Evolutionary conservation across 1,140 invertebrate species (phyloP), one percentile per base, ranked within the genome.

Genomic region (Hypothenemus hampei): DNA sequence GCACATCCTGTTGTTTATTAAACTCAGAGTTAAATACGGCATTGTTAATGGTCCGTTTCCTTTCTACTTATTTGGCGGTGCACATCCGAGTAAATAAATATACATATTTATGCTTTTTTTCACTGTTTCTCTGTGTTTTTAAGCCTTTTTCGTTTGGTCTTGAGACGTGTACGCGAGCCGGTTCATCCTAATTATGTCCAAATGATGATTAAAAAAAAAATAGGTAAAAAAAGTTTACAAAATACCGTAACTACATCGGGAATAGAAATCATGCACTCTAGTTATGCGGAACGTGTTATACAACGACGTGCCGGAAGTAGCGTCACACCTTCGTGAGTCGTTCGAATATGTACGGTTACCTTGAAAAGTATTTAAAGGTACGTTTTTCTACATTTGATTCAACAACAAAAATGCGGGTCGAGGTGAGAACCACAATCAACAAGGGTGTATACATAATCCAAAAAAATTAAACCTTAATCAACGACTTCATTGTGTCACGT

Each of bases 31-130:
- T 56, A 56, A 56, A 56, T 56, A 56, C 44, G 45, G 53, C 37
- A 56, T 56, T 56, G 53, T 56, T 56, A 56, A 56, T 56, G 53
- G 43, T 56, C 44, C 33, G 24, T 56, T 48, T 56, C 53, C 53
- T 56, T 47, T 56, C 43, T 46, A 47, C 52, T 54, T 54, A 54
- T 54, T 54, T 54, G 52, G 52, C 24, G 44, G 23, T 47, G 31
- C 20, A 46, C 44, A 46, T 46, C 44, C 44, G 44, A 46, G 13
- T 46, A 46, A 46, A 46, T 46, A 46, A 8, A 46, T 46, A 19
- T 31, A 31, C 40, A 43, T 43, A 23, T 43, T 43, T 43, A 43
- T 43, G 6, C n/a, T 43, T 37, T 43, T 23, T 23, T 23, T 16
- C 11, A 3, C 16, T 37, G 2, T 37, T 1, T 2, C 16, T 16